These are phyloP conservation scores for Pyrrhura leucotis DNA, from an alignment of 2,797 vertebrate genomes.

Conservation along the genomic window DNA sequence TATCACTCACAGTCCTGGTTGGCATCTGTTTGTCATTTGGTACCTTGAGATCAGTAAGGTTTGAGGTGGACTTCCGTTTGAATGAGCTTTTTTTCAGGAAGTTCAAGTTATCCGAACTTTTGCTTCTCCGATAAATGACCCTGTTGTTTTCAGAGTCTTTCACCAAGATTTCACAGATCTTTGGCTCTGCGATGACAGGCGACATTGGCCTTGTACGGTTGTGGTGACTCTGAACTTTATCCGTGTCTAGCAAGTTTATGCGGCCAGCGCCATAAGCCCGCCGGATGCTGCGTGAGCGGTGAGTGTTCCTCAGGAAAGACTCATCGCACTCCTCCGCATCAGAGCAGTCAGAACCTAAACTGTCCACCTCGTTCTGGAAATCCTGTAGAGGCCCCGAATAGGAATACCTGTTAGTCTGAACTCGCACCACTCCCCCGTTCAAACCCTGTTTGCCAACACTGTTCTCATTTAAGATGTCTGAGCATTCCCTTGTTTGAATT, in stretches of 20 bases:
- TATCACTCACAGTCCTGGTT: constrained; percentile 78
- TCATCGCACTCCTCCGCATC: constrained; percentile 77
- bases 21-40: constrained; percentile 65
- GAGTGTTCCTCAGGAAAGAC: constrained; percentile 85
- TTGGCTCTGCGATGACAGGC: constrained; percentile 38
- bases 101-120: constrained; percentile 89
- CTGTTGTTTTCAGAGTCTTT: constrained; percentile 74
- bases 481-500: constrained; percentile 84
- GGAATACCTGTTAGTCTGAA: constrained; percentile 45
- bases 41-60: constrained; percentile 73
- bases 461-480: constrained; percentile 54
- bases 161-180: constrained; percentile 61
- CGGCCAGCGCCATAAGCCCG: constrained; percentile 90
- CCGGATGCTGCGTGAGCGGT: constrained; percentile 90
- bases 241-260: constrained; percentile 84
- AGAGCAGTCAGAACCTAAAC: constrained; percentile 76
- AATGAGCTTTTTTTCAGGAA: constrained; percentile 86
- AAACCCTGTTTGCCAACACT: background rate
- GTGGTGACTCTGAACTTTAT: constrained; percentile 30
- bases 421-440: constrained; percentile 37
- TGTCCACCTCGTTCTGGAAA: constrained; percentile 43
- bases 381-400: constrained; percentile 34
- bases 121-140: constrained; percentile 85
- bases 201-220: constrained; percentile 16
- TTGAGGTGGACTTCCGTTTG: constrained; percentile 83